phyloP scores from a whole-genome alignment of 2,113 vertebrate genomes.

The Stigmatopora nigra region DNA sequence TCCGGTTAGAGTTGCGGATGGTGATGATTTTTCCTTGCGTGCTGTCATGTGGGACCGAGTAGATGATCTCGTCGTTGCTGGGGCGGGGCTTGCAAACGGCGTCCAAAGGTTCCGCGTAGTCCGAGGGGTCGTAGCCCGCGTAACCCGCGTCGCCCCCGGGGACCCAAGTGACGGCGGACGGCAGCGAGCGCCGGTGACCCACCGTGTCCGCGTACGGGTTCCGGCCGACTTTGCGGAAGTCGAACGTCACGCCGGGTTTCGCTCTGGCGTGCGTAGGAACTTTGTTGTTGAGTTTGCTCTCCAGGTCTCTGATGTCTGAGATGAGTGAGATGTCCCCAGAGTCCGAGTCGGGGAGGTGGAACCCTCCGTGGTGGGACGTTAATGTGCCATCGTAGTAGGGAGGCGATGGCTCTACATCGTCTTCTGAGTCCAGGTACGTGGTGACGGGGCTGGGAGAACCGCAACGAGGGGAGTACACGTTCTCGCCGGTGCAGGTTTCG shows the following conservation, averaged over 20 bases:
- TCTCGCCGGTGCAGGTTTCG: slow-evolving; percentile 84
- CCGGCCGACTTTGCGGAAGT: slow-evolving; percentile 78
- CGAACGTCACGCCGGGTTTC: slow-evolving; percentile 86
- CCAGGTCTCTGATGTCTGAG: slow-evolving; percentile 77
- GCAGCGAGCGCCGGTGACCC: slow-evolving; percentile 76
- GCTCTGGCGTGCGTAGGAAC: slow-evolving; percentile 80
- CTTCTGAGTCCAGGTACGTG: slow-evolving; percentile 85
- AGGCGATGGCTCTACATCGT: slow-evolving; percentile 80
- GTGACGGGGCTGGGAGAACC: slow-evolving; percentile 89
- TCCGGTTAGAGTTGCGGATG: slow-evolving; percentile 89
- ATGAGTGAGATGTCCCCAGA: slow-evolving; percentile 81
- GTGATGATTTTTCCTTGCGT: slow-evolving; percentile 98
- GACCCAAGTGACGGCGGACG: slow-evolving; percentile 80
- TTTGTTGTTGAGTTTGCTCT: slow-evolving; percentile 89
- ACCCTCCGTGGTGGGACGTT: slow-evolving; percentile 75
- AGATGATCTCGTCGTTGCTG: slow-evolving; percentile 93
- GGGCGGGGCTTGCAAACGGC: slow-evolving; percentile 84
- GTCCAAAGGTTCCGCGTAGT: slow-evolving; percentile 92
- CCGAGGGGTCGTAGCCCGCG: slow-evolving; percentile 86
- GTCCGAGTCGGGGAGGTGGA: slow-evolving; percentile 84
- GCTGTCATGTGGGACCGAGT: slow-evolving; percentile 95
- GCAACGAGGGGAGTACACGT: slow-evolving; percentile 84
- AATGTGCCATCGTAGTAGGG: slow-evolving; percentile 75
- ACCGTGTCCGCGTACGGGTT: slow-evolving; percentile 77
- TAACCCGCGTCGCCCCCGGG: slow-evolving; percentile 78